Conservation (phyloP, 2,888 invertebrate genomes). For the Drosophila birchii region DNA sequence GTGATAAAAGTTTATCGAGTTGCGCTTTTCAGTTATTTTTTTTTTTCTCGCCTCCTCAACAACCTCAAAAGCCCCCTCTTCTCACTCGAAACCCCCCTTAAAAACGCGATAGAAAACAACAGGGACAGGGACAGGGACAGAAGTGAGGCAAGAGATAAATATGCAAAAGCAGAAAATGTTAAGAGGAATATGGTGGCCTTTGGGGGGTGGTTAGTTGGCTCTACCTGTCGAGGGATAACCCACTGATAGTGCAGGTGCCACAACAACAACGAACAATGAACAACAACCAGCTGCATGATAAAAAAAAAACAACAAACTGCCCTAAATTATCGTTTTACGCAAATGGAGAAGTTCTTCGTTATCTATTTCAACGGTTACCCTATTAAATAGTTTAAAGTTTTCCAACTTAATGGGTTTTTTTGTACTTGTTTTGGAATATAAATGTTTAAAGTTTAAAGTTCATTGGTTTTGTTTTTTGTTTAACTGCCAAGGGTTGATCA, state of each 20-base stretch:
- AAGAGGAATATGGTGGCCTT: slow-evolving; percentile 1
- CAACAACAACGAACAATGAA: slow-evolving; percentile 41
- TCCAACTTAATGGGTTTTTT: not conserved
- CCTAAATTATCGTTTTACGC: slow-evolving; percentile 69
- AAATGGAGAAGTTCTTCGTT: slow-evolving; percentile 37
- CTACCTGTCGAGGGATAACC: slow-evolving; percentile 39
- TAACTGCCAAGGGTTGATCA: not conserved
- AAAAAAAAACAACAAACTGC: slow-evolving; percentile 43
- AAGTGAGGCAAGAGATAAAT: slow-evolving; percentile 71
- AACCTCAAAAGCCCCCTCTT: slow-evolving; percentile 24
- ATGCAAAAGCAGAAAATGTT: slow-evolving; percentile 65
- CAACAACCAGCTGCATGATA: slow-evolving; percentile 73
- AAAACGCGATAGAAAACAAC: slow-evolving; percentile 34
- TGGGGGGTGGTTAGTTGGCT: slow-evolving; percentile 7
- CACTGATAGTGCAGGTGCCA: slow-evolving; percentile 68
- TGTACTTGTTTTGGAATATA: not conserved
- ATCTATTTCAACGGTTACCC: slow-evolving; percentile 9
- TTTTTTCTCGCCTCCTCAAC: slow-evolving; percentile 48
- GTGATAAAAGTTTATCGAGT: slow-evolving; percentile 79
- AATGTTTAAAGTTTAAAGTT: not conserved
- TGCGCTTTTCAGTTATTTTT: slow-evolving; percentile 61
- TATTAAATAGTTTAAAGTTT: slow-evolving; percentile 23
- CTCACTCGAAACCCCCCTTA: not conserved
- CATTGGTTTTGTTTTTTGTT: not conserved
- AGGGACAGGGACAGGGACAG: slow-evolving; percentile 40